Conservation (phyloP, 2,888 invertebrate species). For the Entomobrya proxima region DNA sequence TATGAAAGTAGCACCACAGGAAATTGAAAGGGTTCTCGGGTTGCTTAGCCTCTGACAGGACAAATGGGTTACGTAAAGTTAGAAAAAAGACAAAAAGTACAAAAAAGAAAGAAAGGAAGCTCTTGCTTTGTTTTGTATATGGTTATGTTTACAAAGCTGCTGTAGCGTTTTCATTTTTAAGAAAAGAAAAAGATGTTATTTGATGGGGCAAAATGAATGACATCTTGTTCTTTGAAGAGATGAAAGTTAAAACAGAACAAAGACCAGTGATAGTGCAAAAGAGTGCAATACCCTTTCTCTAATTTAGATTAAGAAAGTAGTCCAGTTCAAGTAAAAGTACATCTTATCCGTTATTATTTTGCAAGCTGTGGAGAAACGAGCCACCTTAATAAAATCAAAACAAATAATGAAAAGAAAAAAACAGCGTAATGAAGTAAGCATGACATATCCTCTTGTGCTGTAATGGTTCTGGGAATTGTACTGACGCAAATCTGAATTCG, state of each 20-base stretch:
- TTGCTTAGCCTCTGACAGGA: too few species aligned
- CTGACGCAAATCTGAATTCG: neutral
- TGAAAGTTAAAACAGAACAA: neutral
- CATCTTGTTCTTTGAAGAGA: neutral
- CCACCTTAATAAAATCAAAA: neutral
- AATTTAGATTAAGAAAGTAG: too few species aligned
- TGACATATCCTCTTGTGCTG: too few species aligned
- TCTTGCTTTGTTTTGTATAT: neutral
- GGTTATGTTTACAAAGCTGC: neutral
- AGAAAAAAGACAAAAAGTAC: too few species aligned
- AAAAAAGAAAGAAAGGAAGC: too few species aligned
- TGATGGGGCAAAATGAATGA: neutral
- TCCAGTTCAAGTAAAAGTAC: too few species aligned
- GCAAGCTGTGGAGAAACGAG: too few species aligned
- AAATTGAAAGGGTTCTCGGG: conserved; percentile 4
- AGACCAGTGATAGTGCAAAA: neutral
- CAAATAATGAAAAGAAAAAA: neutral
- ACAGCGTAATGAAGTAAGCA: neutral
- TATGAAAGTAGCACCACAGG: too few species aligned
- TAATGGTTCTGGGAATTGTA: neutral
- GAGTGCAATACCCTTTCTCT: neutral
- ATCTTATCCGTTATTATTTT: too few species aligned
- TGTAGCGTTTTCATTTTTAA: neutral
- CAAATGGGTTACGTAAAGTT: neutral
- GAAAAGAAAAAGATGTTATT: neutral